Evolutionary conservation across 2,113 vertebrate genomes (phyloP).

Genomic region (Phrynosoma blainvillii): DNA sequence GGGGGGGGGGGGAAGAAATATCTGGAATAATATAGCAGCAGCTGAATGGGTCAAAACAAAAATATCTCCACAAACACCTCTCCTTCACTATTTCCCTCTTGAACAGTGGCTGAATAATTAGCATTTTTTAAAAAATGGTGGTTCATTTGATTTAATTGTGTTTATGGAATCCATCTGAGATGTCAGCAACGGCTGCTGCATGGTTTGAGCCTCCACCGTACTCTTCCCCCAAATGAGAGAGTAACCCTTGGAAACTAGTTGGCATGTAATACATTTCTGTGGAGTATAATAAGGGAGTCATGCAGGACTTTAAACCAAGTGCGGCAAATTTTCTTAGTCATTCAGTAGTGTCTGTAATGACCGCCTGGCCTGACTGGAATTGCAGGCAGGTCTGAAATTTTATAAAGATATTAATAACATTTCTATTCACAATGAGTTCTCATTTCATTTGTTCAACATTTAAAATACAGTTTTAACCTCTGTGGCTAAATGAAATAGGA

Average conservation of each 20-base stretch:
- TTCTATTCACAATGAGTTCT: not conserved
- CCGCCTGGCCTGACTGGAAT: constrained; percentile 17
- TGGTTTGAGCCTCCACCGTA: constrained; percentile 57
- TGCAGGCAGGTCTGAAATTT: constrained; percentile 39
- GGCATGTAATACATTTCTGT: constrained; percentile 60
- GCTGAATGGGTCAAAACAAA: constrained; percentile 51
- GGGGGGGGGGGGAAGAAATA: constrained; percentile 19
- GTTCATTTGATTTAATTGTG: constrained; percentile 62
- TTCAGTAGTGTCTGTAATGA: constrained; percentile 56
- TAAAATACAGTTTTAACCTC: not conserved
- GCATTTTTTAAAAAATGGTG: constrained; percentile 64
- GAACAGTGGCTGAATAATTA: constrained; percentile 60
- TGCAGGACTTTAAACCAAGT: constrained; percentile 63
- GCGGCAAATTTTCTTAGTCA: constrained; percentile 54
- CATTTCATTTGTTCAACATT: not conserved
- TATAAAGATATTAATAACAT: constrained; percentile 2
- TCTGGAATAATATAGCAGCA: constrained; percentile 54
- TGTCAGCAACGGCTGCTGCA: constrained; percentile 55
- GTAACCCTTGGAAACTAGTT: constrained; percentile 68
- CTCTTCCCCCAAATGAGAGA: constrained; percentile 65
- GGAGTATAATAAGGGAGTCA: constrained; percentile 59
- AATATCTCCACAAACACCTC: constrained; percentile 52
- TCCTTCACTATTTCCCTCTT: constrained; percentile 58
- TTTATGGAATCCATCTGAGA: constrained; percentile 64
- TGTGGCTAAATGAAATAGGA: not conserved